Conservation (phyloP, 2,113 vertebrate species). For the Eptatretus burgeri region DNA sequence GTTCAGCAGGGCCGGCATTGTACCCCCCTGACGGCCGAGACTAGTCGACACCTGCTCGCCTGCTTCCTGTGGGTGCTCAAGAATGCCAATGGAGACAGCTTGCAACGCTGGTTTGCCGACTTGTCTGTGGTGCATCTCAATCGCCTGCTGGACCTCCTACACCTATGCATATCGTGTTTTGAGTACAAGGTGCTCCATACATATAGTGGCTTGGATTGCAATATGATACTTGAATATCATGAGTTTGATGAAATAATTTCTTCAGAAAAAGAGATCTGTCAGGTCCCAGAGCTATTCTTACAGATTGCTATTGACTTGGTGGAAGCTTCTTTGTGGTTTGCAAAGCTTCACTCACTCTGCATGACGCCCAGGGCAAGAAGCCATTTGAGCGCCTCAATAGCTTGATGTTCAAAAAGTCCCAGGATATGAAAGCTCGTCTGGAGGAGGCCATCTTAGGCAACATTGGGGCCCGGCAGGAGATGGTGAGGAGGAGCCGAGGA, state of each 20-base stretch:
- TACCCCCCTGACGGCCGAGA: conserved; percentile 33
- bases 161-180: conserved; percentile 48
- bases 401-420: conserved; percentile 58
- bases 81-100: conserved; percentile 29
- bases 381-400: conserved; percentile 53
- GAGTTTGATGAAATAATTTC: background rate
- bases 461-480: conserved; percentile 51
- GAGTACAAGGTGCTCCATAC: conserved; percentile 38
- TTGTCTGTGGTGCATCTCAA: conserved; percentile 41
- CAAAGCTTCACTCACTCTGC: too few relatives aligned
- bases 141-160: conserved; percentile 41
- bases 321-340: too few relatives aligned
- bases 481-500: conserved; percentile 59
- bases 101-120: conserved; percentile 46
- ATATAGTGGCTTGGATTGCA: too few relatives aligned
- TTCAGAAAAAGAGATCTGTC: background rate
- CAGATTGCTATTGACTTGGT: too few relatives aligned
- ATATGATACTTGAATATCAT: background rate
- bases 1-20: conserved; percentile 27
- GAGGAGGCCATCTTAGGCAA: conserved; percentile 63
- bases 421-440: conserved; percentile 62
- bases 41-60: conserved; percentile 41
- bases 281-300: too few relatives aligned
- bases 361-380: conserved; percentile 30
- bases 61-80: conserved; percentile 63